Percentiles rank a stretch among this genome's conserved stretches.
phyloP scores from a whole-genome alignment of 2,797 vertebrate species.

The Notolabrus celidotus region DNA sequence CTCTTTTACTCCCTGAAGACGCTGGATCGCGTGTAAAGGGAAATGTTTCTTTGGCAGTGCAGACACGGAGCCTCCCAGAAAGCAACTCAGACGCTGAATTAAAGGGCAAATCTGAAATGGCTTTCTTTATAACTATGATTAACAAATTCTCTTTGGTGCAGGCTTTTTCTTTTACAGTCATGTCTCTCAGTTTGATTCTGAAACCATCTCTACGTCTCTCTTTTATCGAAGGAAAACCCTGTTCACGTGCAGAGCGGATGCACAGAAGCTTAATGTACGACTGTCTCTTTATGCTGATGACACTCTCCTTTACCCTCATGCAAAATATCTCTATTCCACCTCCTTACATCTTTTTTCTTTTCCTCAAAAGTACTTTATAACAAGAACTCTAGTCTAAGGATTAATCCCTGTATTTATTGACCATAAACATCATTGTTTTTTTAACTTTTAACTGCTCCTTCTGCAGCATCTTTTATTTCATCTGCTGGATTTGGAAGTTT shows the following conservation, averaged over 20 bases:
- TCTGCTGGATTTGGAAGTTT: no score
- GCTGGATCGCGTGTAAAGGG: constrained; percentile 55
- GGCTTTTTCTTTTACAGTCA: constrained; percentile 44
- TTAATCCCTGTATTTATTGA: no score
- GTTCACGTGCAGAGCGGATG: constrained; percentile 14
- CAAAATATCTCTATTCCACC: no score
- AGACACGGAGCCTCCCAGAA: constrained; percentile 63
- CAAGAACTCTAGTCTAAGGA: no score
- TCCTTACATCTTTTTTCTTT: no score
- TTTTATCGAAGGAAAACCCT: constrained; percentile 21
- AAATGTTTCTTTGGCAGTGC: constrained; percentile 64
- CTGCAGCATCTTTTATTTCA: no score
- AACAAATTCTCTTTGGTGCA: constrained; percentile 63
- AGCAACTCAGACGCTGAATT: constrained; percentile 66
- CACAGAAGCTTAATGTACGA: neutral
- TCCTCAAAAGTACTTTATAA: no score
- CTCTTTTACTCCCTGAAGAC: constrained; percentile 44
- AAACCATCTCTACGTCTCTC: constrained; percentile 26
- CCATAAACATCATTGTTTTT: no score
- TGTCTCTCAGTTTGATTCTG: constrained; percentile 41
- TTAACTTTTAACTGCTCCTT: no score
- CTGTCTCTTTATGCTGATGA: no score
- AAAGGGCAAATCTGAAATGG: constrained; percentile 68
- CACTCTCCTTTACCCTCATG: no score
- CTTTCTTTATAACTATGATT: constrained; percentile 75